Base-by-base conservation (phyloP, 2,888 invertebrate genomes). In the Noctua fimbriata region DNA sequence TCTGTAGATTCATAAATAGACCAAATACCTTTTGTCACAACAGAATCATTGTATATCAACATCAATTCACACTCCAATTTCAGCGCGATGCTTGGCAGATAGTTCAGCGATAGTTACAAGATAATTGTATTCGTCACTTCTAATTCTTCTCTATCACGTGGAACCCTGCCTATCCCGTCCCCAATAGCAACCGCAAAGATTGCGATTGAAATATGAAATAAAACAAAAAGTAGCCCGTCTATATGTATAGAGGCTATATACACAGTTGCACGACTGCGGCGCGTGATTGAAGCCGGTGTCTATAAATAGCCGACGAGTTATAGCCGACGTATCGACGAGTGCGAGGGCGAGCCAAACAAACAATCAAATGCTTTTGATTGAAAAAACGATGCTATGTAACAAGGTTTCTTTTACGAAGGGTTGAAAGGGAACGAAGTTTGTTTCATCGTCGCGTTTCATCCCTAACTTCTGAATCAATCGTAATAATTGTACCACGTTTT, bases 261-360 rank as follows among this genome's bases (percentile, higher is more conserved):
- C 88, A 87, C 89, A 91, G 76, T 82, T 69, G 87, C 90, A 90
- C 90, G 90, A 86, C 79, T 79, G 84, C 86, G 87, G 86, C 81
- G 88, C 91, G 89, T 92, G 92, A 87, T 92, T 89, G 88, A 88
- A 88, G 89, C 80, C 76, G 79, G 71, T 77, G 73, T 84, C 88
- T 92, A 91, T 89, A 91, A 88, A 89, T 92, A 92, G 88, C 76
- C 78, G 67, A 69, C 88, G 89, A 89, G 91, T 92, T 93, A 91
- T 90, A 89, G 91, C 88, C 89, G 80, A 73, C 79, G 77, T 85
- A 87, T 81, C 88, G 92, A 93, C 90, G 93, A 93, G 92, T 93
- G 93, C 93, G 93, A 87, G 92, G 94, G 93, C 93, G 93, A 89
- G 90, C 90, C 91, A 94, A 92, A 94, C 92, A 94, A 94, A 94